Evolutionary conservation across 1,140 invertebrate genomes (phyloP), one percentile per base, ranked within the genome.

Genomic region (Bombus soroeensis): DNA sequence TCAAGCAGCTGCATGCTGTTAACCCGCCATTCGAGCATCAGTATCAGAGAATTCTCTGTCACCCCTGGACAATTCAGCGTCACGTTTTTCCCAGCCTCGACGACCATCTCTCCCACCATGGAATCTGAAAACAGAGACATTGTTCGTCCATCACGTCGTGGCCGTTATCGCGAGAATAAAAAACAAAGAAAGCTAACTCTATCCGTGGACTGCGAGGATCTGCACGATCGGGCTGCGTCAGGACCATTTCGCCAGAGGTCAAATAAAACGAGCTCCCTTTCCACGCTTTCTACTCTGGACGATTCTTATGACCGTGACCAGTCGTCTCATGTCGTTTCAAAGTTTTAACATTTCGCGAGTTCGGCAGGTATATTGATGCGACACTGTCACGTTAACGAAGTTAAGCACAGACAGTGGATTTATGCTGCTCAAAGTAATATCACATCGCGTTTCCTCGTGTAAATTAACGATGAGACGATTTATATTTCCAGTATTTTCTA

Each of bases 61-160:
- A 97, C 96, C 25, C 96, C 97, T 4, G 97, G 97, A 94, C 97
- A 97, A 59, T 96, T 94, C 87, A 97, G 92, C 66, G 96, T 96
- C 80, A 96, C 95, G 93, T 97, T 97, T 83, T 96, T 95, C 71
- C 97, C 97, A n/a, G 97, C 96, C 88, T 97, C 96, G 34, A 96
- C 96, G 85, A 96, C 94, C 66, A 97, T 94, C 76, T 95, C 96
- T 82, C 96, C 94, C 81, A 96, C 93, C 90, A 95, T 95, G 83
- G 96, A 94, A 93, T 96, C 96, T 94, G 92, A 70, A 93, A 89
- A 87, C 76, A 90, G 18, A 78, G 53, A 84, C 59, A 28, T 68
- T 32, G 32, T 25, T 15, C n/a, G 64, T 71, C 75, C 76, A 66
- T 86, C 75, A 75, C 62, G 74, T 59, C n/a, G 43, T 15, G 41